phyloP scores from a whole-genome alignment of 2,797 vertebrate species.

The Syndactyla subalaris region DNA sequence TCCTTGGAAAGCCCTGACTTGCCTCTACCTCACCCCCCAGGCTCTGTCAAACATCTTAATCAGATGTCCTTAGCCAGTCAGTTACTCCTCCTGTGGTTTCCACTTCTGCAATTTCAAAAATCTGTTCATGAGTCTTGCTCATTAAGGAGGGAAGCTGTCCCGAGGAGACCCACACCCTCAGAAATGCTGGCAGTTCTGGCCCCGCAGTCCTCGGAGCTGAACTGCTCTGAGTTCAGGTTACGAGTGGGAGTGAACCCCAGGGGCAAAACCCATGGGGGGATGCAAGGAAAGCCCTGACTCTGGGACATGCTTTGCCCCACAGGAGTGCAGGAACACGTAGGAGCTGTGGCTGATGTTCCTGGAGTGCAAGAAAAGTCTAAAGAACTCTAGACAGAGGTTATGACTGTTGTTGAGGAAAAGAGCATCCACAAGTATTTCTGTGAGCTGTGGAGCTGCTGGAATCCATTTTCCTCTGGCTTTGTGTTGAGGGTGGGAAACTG shows the following conservation, averaged over 20 bases:
- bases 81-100: constrained; percentile 5
- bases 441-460: background rate
- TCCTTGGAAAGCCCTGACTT: background rate
- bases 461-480: background rate
- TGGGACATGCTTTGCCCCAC: background rate
- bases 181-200: background rate
- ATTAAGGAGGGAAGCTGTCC: background rate
- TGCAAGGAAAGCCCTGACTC: background rate
- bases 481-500: background rate
- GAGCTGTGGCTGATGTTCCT: background rate
- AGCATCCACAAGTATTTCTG: background rate
- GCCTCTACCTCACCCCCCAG: background rate
- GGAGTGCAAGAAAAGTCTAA: background rate
- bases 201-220: background rate
- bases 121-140: background rate
- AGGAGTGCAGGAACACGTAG: background rate
- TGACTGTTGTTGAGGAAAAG: fast-evolving
- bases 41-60: background rate
- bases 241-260: fast-evolving
- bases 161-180: background rate
- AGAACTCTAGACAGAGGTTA: background rate
- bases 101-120: constrained; percentile 55
- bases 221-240: background rate
- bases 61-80: background rate
- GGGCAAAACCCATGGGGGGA: fast-evolving